Base-by-base conservation (phyloP, 2,797 vertebrate species). In the Zenarchopterus dispar region DNA sequence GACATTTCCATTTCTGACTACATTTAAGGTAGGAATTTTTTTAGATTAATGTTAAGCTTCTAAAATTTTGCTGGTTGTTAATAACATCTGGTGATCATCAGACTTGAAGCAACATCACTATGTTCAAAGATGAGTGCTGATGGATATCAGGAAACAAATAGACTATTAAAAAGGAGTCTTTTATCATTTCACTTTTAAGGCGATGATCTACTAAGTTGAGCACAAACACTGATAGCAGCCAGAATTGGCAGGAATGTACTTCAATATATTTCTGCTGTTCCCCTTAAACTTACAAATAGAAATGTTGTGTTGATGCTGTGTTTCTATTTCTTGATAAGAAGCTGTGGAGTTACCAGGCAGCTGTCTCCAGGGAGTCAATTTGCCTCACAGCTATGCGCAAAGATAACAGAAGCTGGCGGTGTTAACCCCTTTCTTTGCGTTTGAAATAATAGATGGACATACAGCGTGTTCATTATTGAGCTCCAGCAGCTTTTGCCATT, bases 301-400 rank as follows among this genome's bases (percentile, higher is more conserved):
- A 53, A n/a, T 42, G 8, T 28, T 42, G 45, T 55, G 41, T 56
- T 28, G 23, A 5, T 22, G 21, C 21, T 43, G 31, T 60, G 52
- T 8, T 45, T 57, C 15, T 31, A 6, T 21, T 26, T 62, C 57
- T 47, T 58, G 18, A 31, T 36, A 17, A 42, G 22, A 16, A 19
- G 33, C 64, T 58, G 48, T 46, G 53, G 28, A 47, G 63, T 53
- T 67, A 48, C 22, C 52, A 62, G 58, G 36, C 10, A 62, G 43
- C 18, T 31, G 19, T 48, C 63, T 73, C 8, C 13, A 47, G 53
- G 52, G 36, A 62, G 48, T 51, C 41, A 46, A 26, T 63, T 52
- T 63, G 23, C 33, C 46, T 45, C 22, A 33, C 58, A 36, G 51
- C 36, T 19, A 50, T 42, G 19, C 21, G 23, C 5, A 45, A 50